phyloP scores from a whole-genome alignment of 2,888 invertebrate genomes.

The Lasioglossum malachurum region DNA sequence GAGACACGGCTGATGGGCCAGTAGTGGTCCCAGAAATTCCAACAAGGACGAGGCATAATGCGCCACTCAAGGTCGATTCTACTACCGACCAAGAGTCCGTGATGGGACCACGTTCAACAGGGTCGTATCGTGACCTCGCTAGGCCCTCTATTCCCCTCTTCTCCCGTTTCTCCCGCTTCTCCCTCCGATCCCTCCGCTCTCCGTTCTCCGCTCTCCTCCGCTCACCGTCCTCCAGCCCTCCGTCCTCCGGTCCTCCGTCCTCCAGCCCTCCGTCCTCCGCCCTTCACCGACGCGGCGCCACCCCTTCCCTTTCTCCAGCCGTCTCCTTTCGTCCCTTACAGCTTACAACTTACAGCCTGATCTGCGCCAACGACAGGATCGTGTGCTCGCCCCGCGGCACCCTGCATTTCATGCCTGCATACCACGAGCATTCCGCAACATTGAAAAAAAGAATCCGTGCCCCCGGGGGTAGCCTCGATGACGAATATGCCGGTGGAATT shows the following conservation, averaged over 20 bases:
- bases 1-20: conserved; percentile 79
- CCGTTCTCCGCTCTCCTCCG: conserved; percentile 13
- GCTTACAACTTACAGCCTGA: conserved; percentile 36
- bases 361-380: conserved; percentile 63
- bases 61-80: conserved; percentile 85
- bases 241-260: conserved; percentile 23
- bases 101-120: conserved; percentile 80
- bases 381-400: conserved; percentile 54
- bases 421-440: conserved; percentile 57
- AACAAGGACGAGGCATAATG: conserved; percentile 83
- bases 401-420: conserved; percentile 64
- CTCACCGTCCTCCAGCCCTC: conserved; percentile 35
- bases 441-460: conserved; percentile 42
- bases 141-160: conserved; percentile 76
- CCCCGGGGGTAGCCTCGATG: conserved; percentile 35
- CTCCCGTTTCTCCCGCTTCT: not conserved
- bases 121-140: conserved; percentile 83
- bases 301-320: conserved; percentile 28
- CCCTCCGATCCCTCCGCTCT: conserved; percentile 36
- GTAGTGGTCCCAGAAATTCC: conserved; percentile 83
- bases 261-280: conserved; percentile 22
- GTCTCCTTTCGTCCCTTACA: conserved; percentile 52
- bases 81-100: conserved; percentile 78
- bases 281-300: conserved; percentile 22
- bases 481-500: conserved; percentile 40